phyloP scores from a whole-genome alignment of 2,888 invertebrate genomes.

The Acronicta leporina region DNA sequence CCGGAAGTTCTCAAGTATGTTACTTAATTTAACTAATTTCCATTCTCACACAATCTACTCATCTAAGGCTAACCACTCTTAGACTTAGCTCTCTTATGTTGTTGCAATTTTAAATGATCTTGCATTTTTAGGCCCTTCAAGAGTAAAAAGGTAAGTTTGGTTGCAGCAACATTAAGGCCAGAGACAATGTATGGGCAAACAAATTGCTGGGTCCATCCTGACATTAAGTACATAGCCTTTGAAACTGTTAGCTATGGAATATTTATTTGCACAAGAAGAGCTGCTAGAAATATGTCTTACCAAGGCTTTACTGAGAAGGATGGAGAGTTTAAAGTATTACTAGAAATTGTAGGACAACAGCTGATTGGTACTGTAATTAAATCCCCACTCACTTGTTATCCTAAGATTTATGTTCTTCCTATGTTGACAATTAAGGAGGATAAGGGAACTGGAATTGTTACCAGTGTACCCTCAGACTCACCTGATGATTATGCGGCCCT shows the following conservation, averaged over 20 bases:
- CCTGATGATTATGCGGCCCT: slow-evolving; percentile 99
- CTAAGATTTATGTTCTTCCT: slow-evolving; percentile 96
- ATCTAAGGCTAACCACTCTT: too few relatives aligned
- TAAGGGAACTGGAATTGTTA: slow-evolving; percentile 99
- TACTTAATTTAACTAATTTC: neutral
- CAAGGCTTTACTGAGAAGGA: slow-evolving; percentile 96
- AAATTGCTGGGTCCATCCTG: slow-evolving; percentile 99
- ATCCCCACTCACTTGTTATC: slow-evolving; percentile 95
- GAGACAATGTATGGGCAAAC: slow-evolving; percentile 99
- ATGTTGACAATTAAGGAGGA: slow-evolving; percentile 99
- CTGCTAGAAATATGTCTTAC: slow-evolving; percentile 98
- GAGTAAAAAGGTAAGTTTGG: slow-evolving; percentile 92
- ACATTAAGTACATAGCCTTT: slow-evolving; percentile 97
- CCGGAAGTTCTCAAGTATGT: slow-evolving; percentile 92
- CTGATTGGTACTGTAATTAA: slow-evolving; percentile 95
- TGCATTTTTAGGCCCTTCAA: slow-evolving; percentile 81
- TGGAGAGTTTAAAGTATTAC: slow-evolving; percentile 93
- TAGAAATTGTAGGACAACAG: slow-evolving; percentile 92
- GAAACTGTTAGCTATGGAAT: slow-evolving; percentile 92
- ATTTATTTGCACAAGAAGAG: slow-evolving; percentile 95
- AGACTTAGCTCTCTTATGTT: neutral
- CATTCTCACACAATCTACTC: too few relatives aligned
- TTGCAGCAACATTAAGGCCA: slow-evolving; percentile 99
- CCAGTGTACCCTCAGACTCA: slow-evolving; percentile 99
- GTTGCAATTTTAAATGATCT: neutral